A percentile compares a stretch with the other conserved stretches of the same genome.
phyloP scores from a whole-genome alignment of 2,888 invertebrate species.

The Xylota sylvarum region DNA sequence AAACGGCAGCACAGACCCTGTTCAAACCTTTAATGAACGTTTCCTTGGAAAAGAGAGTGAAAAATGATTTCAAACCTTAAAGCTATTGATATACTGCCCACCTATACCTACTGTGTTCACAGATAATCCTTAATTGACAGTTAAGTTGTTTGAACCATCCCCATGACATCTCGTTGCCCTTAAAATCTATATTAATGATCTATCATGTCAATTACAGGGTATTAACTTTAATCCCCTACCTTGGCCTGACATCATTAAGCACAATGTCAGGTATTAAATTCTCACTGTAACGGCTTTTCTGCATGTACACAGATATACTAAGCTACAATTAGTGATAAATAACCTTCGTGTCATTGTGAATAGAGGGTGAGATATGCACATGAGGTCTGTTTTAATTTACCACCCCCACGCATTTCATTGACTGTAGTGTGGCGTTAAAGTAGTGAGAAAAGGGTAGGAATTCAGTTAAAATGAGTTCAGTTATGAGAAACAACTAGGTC shows the following conservation, averaged over 20 bases:
- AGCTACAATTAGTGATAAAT: constrained; percentile 71
- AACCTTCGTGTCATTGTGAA: constrained; percentile 40
- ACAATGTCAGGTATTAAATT: constrained; percentile 72
- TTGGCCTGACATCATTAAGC: constrained; percentile 74
- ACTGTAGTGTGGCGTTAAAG: background rate
- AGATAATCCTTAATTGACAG: constrained; percentile 18
- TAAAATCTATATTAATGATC: constrained; percentile 71
- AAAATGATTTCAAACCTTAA: background rate
- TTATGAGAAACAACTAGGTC: no score
- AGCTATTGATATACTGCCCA: background rate
- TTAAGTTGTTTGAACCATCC: constrained; percentile 2
- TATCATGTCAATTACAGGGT: constrained; percentile 69
- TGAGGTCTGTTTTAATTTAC: constrained; percentile 16
- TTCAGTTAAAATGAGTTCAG: no score
- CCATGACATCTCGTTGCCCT: constrained; percentile 25
- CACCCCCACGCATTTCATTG: background rate
- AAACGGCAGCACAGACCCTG: no score
- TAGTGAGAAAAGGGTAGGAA: background rate
- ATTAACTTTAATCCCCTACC: constrained; percentile 73
- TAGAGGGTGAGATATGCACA: constrained; percentile 44
- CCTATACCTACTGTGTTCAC: background rate
- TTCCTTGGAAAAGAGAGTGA: background rate
- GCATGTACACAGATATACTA: constrained; percentile 44
- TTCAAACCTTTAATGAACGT: no score
- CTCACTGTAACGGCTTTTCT: constrained; percentile 41